Conservation (phyloP, 2,888 invertebrate genomes). For the Pollenia griseotomentosa region DNA sequence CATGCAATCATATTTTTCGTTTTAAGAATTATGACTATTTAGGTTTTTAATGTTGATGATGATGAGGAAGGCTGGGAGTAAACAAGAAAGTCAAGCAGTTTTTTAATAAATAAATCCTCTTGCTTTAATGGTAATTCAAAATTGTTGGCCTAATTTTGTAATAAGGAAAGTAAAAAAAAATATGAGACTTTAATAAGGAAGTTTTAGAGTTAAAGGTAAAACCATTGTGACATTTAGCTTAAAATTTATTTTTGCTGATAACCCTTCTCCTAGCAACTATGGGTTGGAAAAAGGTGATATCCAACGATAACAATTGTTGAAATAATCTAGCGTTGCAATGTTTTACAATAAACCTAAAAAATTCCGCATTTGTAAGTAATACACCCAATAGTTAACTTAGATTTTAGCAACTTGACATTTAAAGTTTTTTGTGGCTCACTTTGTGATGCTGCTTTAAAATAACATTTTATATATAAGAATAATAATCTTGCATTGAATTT, state of each 20-base stretch:
- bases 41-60: constrained; percentile 57
- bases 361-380: background rate
- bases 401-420: constrained; percentile 43
- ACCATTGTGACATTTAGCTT: background rate
- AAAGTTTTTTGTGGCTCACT: constrained; percentile 31
- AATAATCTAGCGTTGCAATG: too few species aligned
- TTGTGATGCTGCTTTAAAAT: too few species aligned
- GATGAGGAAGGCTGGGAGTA: background rate
- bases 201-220: background rate
- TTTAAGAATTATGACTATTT: constrained; percentile 52
- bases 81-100: constrained; percentile 17
- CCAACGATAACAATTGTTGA: too few species aligned
- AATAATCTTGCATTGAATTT: constrained; percentile 61
- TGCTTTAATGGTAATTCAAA: background rate
- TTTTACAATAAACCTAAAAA: too few species aligned
- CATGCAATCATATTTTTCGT: constrained; percentile 49
- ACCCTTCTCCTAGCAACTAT: constrained; percentile 21
- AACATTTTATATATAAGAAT: too few species aligned
- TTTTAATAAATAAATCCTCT: constrained; percentile 33
- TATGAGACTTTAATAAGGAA: background rate
- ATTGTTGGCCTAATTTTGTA: constrained; percentile 39
- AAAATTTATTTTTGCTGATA: background rate
- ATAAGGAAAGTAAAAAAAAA: background rate
- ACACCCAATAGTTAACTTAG: background rate
- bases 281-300: too few species aligned